A percentile compares a stretch with the other conserved stretches of the same genome.
Conservation (phyloP, 1,140 invertebrate genomes). For the Heliconius melpomene region DNA sequence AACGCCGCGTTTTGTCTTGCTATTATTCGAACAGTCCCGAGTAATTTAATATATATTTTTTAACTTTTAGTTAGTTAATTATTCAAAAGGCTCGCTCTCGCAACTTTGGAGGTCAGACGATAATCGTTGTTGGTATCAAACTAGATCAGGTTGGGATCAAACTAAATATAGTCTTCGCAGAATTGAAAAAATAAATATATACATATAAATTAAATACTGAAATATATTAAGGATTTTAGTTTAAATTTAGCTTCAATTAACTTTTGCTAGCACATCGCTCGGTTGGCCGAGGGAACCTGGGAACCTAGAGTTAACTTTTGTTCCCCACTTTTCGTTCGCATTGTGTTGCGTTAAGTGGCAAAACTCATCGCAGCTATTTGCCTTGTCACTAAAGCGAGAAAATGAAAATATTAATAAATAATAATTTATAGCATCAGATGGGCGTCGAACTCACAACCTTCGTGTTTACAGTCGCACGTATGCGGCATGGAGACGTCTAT, state of each 20-base stretch:
- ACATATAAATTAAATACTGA: not conserved
- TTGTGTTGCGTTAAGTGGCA: too few species aligned
- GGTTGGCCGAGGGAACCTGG: not conserved
- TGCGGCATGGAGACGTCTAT: too few species aligned
- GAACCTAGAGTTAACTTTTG: too few species aligned
- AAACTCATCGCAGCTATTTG: too few species aligned
- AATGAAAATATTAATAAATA: too few species aligned
- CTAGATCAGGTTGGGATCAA: constrained; percentile 9
- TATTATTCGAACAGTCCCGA: not conserved
- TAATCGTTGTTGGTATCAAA: constrained; percentile 9
- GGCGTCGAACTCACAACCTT: too few species aligned
- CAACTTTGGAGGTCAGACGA: constrained; percentile 1
- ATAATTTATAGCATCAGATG: too few species aligned
- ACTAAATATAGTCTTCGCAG: constrained; percentile 13
- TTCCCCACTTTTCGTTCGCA: too few species aligned
- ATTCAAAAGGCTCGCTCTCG: constrained; percentile 2
- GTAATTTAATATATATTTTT: not conserved
- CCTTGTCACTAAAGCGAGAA: too few species aligned
- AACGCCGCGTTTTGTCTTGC: too few species aligned
- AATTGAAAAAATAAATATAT: not conserved
- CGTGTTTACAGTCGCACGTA: too few species aligned
- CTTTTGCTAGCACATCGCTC: not conserved
- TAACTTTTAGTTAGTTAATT: constrained; percentile 4
- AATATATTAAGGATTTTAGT: not conserved
- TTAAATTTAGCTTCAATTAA: not conserved